Conservation (phyloP, 2,888 invertebrate genomes). For the Lithophane socia region DNA sequence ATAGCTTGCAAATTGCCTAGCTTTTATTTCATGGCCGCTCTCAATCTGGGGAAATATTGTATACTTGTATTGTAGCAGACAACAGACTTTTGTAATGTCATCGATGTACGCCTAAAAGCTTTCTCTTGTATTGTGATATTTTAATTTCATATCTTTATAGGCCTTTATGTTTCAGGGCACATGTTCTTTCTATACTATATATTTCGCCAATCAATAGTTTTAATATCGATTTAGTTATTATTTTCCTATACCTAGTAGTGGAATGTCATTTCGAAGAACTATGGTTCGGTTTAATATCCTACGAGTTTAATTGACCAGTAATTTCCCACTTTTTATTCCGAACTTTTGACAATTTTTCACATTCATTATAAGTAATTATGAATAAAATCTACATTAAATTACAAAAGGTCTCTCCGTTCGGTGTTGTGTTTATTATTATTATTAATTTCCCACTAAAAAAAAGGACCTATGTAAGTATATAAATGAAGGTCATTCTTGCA, state of each 20-base stretch:
- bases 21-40: background rate
- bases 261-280: background rate
- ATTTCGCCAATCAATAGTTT: background rate
- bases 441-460: no score
- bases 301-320: background rate
- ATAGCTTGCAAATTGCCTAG: no score
- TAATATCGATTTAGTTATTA: background rate
- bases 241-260: background rate
- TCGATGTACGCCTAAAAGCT: constrained; percentile 32
- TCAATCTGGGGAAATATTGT: background rate
- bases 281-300: background rate
- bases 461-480: background rate
- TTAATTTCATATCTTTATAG: constrained; percentile 17
- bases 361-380: no score
- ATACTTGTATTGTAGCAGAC: constrained; percentile 1
- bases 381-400: no score
- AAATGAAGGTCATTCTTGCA: background rate
- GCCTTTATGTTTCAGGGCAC: background rate
- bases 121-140: constrained; percentile 23
- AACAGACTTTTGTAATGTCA: constrained; percentile 30
- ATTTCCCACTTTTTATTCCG: no score
- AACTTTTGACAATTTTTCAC: no score
- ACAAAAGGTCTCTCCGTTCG: no score
- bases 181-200: background rate
- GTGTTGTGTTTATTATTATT: no score